Conservation (phyloP, 2,888 invertebrate species). For the Mellilla xanthometata region DNA sequence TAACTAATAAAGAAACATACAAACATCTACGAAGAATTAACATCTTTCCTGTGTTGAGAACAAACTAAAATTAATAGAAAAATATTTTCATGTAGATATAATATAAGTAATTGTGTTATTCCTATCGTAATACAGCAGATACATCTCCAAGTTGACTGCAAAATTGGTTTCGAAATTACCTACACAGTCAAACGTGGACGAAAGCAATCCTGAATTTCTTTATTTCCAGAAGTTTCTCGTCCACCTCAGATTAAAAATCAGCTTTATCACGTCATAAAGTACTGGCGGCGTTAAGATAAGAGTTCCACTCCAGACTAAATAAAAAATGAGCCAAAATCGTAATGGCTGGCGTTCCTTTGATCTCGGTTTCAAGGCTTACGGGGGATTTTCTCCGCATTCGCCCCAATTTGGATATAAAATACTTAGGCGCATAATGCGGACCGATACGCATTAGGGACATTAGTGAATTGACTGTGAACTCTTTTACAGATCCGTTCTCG, state of each 20-base stretch:
- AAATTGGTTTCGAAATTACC: constrained; percentile 20
- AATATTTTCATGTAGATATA: too few species aligned
- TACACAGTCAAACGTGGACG: constrained; percentile 36
- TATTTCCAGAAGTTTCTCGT: constrained; percentile 55
- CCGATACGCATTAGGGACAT: constrained; percentile 73
- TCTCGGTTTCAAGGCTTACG: constrained; percentile 79
- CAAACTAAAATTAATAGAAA: too few species aligned
- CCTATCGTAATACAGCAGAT: too few species aligned
- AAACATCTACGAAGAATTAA: too few species aligned
- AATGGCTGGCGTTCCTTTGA: constrained; percentile 75
- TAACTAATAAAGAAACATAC: too few species aligned
- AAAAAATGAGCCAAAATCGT: constrained; percentile 82
- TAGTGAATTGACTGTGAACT: constrained; percentile 65
- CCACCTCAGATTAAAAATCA: constrained; percentile 80
- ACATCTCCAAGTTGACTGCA: not conserved
- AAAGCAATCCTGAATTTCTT: constrained; percentile 38
- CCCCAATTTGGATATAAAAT: constrained; percentile 79
- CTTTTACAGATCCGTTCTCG: not conserved
- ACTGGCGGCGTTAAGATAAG: constrained; percentile 76
- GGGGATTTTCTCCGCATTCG: constrained; percentile 69
- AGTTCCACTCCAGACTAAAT: constrained; percentile 69
- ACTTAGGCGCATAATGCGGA: constrained; percentile 51
- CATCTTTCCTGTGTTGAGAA: too few species aligned
- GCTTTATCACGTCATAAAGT: constrained; percentile 81
- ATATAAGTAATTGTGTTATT: too few species aligned